phyloP scores from a whole-genome alignment of 2,797 vertebrate genomes.

The Neopelma chrysocephalum region DNA sequence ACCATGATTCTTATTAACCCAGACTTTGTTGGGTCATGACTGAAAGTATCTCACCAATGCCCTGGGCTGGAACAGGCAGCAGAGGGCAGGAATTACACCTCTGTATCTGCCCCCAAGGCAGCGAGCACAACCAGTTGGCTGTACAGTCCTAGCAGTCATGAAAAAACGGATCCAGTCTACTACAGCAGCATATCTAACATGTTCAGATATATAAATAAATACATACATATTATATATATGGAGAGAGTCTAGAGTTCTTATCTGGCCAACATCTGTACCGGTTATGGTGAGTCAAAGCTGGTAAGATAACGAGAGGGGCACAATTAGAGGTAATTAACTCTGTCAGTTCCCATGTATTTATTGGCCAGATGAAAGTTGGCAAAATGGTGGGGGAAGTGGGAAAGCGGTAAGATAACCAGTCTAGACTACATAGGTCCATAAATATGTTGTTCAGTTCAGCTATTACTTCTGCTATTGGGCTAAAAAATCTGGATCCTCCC shows the following conservation, averaged over 20 bases:
- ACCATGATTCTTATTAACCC: not conserved
- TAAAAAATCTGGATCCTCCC: not conserved
- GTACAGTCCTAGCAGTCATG: not conserved
- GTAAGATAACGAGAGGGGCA: constrained; percentile 12
- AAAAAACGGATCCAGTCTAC: not conserved
- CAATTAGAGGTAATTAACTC: not conserved
- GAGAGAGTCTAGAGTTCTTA: not conserved
- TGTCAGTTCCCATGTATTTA: not conserved
- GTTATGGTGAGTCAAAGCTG: constrained; percentile 4
- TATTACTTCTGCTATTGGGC: not conserved
- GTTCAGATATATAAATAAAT: not conserved
- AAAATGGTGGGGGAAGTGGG: not conserved
- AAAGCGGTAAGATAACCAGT: constrained; percentile 31
- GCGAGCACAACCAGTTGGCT: not conserved
- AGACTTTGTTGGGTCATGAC: not conserved
- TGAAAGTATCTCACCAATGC: not conserved
- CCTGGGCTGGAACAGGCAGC: not conserved
- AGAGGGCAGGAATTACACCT: not conserved
- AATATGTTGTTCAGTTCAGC: not conserved
- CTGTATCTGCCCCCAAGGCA: not conserved
- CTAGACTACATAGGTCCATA: constrained; percentile 18
- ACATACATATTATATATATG: not conserved
- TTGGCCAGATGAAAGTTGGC: not conserved
- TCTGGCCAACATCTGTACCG: not conserved
- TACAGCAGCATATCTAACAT: not conserved